Evolutionary conservation across 2,888 invertebrate genomes (phyloP).

Genomic region (Lepidonotus clava): DNA sequence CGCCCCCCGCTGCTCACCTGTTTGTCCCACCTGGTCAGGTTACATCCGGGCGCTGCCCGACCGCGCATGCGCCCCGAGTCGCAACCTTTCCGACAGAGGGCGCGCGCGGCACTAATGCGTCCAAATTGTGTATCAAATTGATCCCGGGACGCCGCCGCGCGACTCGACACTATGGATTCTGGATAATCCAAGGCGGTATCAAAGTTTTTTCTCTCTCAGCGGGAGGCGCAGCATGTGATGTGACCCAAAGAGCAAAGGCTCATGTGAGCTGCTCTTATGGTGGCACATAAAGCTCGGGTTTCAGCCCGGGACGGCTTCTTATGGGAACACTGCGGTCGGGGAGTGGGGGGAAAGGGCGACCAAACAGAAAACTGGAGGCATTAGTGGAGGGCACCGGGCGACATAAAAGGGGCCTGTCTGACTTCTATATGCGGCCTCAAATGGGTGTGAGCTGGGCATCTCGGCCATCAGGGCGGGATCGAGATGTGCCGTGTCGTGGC

Average conservation of each 20-base stretch:
- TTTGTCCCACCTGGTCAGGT: slow-evolving; percentile 19
- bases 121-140: slow-evolving; percentile 25
- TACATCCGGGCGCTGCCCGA: neutral
- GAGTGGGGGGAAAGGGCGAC: neutral
- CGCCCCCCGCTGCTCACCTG: neutral
- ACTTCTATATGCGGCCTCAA: neutral
- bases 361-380: neutral
- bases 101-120: slow-evolving; percentile 10
- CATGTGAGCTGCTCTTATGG: neutral
- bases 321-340: too few species aligned
- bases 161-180: slow-evolving; percentile 18
- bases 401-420: neutral
- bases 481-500: neutral
- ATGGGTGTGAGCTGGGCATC: neutral
- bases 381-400: neutral
- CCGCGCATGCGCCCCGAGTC: neutral
- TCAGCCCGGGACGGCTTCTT: too few species aligned
- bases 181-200: slow-evolving; percentile 20
- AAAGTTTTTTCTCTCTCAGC: neutral
- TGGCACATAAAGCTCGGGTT: slow-evolving; percentile 1
- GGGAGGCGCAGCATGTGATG: neutral
- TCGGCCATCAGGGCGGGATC: neutral
- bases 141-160: neutral
- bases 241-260: neutral
- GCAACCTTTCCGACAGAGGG: slow-evolving; percentile 1